A percentile compares a stretch with the other conserved stretches of the same genome.
phyloP scores from a whole-genome alignment of 2,113 vertebrate genomes.

The Scophthalmus maximus region DNA sequence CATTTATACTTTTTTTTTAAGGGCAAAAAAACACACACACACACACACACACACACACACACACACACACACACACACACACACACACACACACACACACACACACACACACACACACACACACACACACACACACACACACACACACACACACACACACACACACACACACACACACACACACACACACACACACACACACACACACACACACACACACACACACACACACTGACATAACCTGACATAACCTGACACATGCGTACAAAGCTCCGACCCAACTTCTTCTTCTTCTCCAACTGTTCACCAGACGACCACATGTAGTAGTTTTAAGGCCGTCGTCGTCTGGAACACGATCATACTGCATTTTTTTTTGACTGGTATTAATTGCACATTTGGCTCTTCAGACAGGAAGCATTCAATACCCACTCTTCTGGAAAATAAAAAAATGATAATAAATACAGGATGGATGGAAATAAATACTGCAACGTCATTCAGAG shows the following conservation, averaged over 20 bases:
- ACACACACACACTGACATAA: background rate
- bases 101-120: background rate
- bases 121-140: background rate
- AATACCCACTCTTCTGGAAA: background rate
- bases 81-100: background rate
- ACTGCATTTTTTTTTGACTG: background rate
- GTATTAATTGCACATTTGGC: conserved; percentile 15
- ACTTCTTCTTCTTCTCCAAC: accelerated
- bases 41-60: background rate
- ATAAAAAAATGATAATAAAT: conserved; percentile 73
- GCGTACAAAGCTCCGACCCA: background rate
- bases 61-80: background rate
- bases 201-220: conserved; percentile 1
- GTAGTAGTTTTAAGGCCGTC: conserved; percentile 44
- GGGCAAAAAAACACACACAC: conserved; percentile 5
- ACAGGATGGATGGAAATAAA: conserved; percentile 66
- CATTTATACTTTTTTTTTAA: conserved; percentile 10
- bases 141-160: background rate
- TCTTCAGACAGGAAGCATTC: background rate
- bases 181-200: background rate
- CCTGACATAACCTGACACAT: background rate
- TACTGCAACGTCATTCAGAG: conserved; percentile 24
- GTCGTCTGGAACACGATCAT: background rate
- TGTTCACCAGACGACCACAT: conserved; percentile 1
- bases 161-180: background rate